phyloP scores from a whole-genome alignment of 2,888 invertebrate genomes.

The Brachylomia viminalis region DNA sequence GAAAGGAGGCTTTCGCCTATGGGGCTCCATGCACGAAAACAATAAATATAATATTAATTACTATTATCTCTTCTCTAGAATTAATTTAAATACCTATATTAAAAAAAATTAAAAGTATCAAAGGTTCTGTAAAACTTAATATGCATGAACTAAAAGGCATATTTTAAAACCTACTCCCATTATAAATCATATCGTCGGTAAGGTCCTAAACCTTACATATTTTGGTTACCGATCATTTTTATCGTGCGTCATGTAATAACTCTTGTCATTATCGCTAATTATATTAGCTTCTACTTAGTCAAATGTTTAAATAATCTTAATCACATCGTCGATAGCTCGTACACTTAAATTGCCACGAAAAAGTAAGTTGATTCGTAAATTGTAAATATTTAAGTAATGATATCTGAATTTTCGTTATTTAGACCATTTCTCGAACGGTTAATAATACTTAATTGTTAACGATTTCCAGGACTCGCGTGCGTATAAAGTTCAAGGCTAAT shows the following conservation, averaged over 20 bases:
- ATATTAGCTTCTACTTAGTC: not conserved
- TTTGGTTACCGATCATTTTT: not conserved
- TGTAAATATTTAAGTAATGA: not conserved
- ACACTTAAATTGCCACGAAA: not conserved
- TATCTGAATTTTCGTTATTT: not conserved
- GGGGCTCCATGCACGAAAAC: too few relatives aligned
- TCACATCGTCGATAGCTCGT: not conserved
- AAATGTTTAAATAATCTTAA: not conserved
- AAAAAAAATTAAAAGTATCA: too few relatives aligned
- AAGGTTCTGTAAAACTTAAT: too few relatives aligned
- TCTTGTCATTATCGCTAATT: slow-evolving; percentile 1
- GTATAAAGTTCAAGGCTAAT: not conserved
- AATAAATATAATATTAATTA: too few relatives aligned
- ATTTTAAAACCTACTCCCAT: not conserved
- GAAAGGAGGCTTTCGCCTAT: too few relatives aligned
- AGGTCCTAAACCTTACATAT: not conserved
- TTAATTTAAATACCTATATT: too few relatives aligned
- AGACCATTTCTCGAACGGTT: not conserved
- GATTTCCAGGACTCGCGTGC: not conserved
- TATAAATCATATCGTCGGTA: not conserved
- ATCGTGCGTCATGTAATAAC: not conserved
- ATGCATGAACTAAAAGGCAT: too few relatives aligned
- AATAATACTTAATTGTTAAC: slow-evolving; percentile 5
- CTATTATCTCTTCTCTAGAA: too few relatives aligned
- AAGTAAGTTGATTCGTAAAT: slow-evolving; percentile 23